phyloP scores from a whole-genome alignment of 2,797 vertebrate species.

The Pantherophis vulpinus region DNA sequence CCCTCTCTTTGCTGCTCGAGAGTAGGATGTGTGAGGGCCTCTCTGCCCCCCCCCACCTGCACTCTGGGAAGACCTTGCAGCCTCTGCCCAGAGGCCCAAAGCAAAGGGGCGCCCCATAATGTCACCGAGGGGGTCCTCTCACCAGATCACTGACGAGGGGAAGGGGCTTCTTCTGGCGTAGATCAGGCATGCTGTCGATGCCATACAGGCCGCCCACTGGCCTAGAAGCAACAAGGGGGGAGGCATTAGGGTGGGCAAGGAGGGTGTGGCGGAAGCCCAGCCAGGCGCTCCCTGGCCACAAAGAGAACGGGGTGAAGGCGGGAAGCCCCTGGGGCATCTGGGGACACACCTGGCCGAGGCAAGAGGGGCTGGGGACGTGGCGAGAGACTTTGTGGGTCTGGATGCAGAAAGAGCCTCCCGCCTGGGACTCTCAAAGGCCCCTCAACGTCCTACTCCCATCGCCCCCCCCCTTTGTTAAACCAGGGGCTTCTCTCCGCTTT shows the following conservation, averaged over 20 bases:
- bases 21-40: not conserved
- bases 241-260: not conserved
- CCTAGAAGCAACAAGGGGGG: constrained; percentile 65
- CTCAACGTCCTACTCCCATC: rapidly evolving
- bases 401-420: not conserved
- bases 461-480: not conserved
- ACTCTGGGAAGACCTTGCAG: rapidly evolving
- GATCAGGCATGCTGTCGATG: constrained; percentile 98
- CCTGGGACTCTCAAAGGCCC: not conserved
- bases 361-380: not conserved
- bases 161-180: constrained; percentile 94
- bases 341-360: not conserved
- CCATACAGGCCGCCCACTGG: constrained; percentile 90
- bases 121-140: constrained; percentile 64
- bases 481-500: not conserved
- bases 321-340: not conserved
- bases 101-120: not conserved
- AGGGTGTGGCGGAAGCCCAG: not conserved
- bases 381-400: too few species aligned
- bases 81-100: too few species aligned
- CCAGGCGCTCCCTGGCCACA: not conserved
- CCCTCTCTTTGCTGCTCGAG: not conserved
- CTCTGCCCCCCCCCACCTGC: not conserved
- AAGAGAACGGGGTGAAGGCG: rapidly evolving
- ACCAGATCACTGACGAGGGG: constrained; percentile 98